Evolutionary conservation across 1,140 invertebrate species (phyloP).

Genomic region (Eueides isabella): DNA sequence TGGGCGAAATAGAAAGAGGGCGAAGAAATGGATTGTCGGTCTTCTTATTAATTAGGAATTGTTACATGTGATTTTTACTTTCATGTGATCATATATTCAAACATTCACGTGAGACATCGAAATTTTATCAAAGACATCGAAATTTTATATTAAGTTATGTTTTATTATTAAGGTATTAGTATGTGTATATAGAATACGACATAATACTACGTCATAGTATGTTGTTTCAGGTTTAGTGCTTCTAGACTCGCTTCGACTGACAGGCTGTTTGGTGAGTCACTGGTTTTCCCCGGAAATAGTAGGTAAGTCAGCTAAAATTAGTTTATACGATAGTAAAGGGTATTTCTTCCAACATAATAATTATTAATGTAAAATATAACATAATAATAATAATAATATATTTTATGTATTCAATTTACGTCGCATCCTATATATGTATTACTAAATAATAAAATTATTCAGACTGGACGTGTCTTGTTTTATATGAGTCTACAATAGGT

Average conservation of each 20-base stretch:
- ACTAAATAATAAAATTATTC: background rate
- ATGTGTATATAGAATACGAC: no score
- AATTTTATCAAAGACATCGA: background rate
- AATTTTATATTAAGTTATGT: background rate
- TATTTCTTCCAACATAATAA: background rate
- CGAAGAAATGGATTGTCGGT: no score
- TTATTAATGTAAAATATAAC: background rate
- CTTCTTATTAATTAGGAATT: no score
- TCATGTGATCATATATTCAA: no score
- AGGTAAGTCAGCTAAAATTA: slow-evolving; percentile 4
- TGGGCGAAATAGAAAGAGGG: no score
- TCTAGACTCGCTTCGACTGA: no score
- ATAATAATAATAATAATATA: no score
- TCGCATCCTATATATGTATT: background rate
- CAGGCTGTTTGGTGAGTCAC: background rate
- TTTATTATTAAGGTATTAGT: background rate
- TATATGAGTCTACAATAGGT: background rate
- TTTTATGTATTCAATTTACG: background rate
- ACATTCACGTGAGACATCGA: background rate
- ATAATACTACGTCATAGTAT: background rate
- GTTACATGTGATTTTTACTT: no score
- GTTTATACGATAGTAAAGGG: background rate
- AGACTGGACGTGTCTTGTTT: background rate
- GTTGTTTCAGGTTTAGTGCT: background rate
- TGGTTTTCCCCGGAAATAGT: slow-evolving; percentile 2